Percentiles rank a stretch among this genome's conserved stretches.
phyloP scores from a whole-genome alignment of 2,797 vertebrate species.

The Pseudopleuronectes americanus region DNA sequence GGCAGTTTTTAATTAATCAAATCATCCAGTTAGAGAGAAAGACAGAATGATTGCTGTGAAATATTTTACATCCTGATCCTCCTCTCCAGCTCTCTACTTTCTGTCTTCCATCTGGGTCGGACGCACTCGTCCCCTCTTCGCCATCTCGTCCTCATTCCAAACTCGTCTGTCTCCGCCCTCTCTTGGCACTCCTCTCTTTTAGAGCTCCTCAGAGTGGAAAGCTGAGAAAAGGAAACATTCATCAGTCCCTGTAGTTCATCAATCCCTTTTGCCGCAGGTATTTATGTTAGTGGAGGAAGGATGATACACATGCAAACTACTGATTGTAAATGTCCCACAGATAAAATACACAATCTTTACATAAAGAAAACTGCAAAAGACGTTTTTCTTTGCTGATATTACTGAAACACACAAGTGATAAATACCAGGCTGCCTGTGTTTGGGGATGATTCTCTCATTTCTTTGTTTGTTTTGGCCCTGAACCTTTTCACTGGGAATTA shows the following conservation, averaged over 20 bases:
- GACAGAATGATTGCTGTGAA: conserved; percentile 6
- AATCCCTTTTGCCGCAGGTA: neutral
- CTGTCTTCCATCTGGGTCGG: conserved; percentile 2
- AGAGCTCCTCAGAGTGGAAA: conserved; percentile 76
- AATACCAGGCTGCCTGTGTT: neutral
- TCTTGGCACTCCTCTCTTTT: conserved; percentile 20
- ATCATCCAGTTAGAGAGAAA: conserved; percentile 16
- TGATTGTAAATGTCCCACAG: neutral
- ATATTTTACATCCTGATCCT: conserved; percentile 16
- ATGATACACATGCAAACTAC: neutral
- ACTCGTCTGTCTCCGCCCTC: neutral
- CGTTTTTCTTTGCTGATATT: neutral
- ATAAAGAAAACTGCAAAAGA: too few species aligned
- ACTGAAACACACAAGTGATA: neutral
- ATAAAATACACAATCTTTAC: neutral
- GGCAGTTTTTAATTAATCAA: conserved; percentile 46
- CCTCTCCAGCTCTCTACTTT: conserved; percentile 1
- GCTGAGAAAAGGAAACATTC: conserved; percentile 56
- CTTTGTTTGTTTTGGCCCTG: conserved; percentile 15
- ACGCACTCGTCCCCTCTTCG: neutral
- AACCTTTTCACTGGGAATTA: neutral
- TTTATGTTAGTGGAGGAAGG: neutral
- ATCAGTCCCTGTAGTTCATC: conserved; percentile 14
- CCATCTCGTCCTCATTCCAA: conserved; percentile 4
- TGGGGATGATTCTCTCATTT: neutral